Percentiles rank a stretch among this genome's conserved stretches.
Evolutionary conservation across 2,113 vertebrate species (phyloP).

Genomic region (Atlantisia rogersi): DNA sequence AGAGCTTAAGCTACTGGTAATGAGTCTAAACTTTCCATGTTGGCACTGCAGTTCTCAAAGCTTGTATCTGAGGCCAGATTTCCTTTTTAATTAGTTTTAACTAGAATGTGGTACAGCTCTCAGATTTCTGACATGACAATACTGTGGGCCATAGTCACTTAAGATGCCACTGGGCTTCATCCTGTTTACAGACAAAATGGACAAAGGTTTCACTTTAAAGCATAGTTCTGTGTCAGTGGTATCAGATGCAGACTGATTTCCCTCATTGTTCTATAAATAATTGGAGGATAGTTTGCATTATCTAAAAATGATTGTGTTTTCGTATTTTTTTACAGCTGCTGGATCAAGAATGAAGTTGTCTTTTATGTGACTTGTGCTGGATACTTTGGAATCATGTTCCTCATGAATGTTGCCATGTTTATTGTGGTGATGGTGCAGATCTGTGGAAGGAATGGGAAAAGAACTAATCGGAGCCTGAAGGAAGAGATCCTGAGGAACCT

Average conservation of each 20-base stretch:
- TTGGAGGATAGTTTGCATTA: background rate
- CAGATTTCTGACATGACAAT: background rate
- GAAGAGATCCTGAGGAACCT: slow-evolving; percentile 93
- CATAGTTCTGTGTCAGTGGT: background rate
- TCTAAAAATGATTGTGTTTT: background rate
- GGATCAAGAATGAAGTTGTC: slow-evolving; percentile 82
- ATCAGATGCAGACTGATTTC: background rate
- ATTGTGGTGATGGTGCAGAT: slow-evolving; percentile 98
- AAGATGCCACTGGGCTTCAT: background rate
- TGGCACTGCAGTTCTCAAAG: background rate
- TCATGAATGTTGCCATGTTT: slow-evolving; percentile 97
- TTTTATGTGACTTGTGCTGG: slow-evolving; percentile 90
- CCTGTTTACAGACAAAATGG: background rate
- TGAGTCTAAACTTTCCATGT: background rate
- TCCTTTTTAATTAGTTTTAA: background rate
- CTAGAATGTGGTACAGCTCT: background rate
- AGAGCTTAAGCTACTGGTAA: background rate
- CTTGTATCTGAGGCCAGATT: background rate
- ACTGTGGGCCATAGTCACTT: background rate
- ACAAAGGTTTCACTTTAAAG: background rate
- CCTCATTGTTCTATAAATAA: background rate
- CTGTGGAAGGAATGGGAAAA: slow-evolving; percentile 94
- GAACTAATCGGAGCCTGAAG: slow-evolving; percentile 86
- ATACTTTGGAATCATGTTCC: slow-evolving; percentile 92
- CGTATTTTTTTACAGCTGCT: slow-evolving; percentile 81